Base-by-base conservation (phyloP, 2,113 vertebrate species). In the Cynoglossus semilaevis region DNA sequence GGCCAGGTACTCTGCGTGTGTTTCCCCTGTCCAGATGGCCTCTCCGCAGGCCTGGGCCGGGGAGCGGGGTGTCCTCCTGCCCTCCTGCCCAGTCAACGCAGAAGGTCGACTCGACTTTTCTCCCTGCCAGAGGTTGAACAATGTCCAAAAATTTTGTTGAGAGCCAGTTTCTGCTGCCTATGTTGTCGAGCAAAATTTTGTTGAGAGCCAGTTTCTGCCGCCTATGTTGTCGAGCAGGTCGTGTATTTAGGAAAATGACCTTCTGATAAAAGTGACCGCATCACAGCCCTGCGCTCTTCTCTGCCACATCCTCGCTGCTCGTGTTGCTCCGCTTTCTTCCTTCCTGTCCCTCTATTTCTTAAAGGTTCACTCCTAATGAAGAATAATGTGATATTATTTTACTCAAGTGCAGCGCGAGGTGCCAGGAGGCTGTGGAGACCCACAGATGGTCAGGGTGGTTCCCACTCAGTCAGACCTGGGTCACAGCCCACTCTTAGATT, bases 381-480 rank as follows among this genome's bases (percentile, higher is more conserved):
- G 57, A 63, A 47, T 34, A 36, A 55, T 42, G 1, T 44, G 22
- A 34, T 40, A 42, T 50, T 47, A 48, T 58, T 58, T 45, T 49
- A 70, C 29, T 7, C 7, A 19, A 42, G 52, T 65, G 66, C 41
- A 37, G 62, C 38, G 62, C 14, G 73, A 51, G 73, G 57, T 89
- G 88, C 88, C 89, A 92, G 78, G 87, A 84, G 80, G 86, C 72
- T 88, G 83, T 88, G 88, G 85, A 88, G 88, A 88, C 83, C 76
- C 87, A 85, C 90, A 91, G 89, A 90, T 92, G 90, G 90, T 77
- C 76, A 72, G 89, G 91, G 90, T 91, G 90, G 86, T 92, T 92
- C 87, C 91, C 88, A 79, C 87, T 88, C 90, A 67, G 90, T 88
- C 76, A 84, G 88, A 88, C 77, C 84, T 90, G 88, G 86, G 83